phyloP scores from a whole-genome alignment of 2,113 vertebrate genomes.

The Cheilinus undulatus region DNA sequence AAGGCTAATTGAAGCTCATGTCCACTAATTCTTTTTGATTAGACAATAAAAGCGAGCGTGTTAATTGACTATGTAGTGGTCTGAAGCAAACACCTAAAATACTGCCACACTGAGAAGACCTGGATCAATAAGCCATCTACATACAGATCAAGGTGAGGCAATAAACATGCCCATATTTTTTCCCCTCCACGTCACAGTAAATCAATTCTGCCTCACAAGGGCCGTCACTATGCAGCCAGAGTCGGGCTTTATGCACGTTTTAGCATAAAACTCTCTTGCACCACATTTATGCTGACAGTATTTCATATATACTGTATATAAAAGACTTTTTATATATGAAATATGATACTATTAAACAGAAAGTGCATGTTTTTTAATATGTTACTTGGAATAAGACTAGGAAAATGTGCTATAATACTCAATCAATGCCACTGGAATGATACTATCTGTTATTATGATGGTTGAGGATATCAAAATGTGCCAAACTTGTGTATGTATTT shows the following conservation, averaged over 20 bases:
- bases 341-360: too few relatives aligned
- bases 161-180: slow-evolving; percentile 40
- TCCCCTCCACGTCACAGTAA: neutral
- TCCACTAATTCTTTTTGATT: slow-evolving; percentile 34
- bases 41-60: neutral
- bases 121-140: slow-evolving; percentile 54
- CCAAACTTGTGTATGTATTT: too few relatives aligned
- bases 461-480: too few relatives aligned
- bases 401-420: too few relatives aligned
- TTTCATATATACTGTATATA: neutral
- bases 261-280: neutral
- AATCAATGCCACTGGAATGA: too few relatives aligned
- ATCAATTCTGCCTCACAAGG: slow-evolving; percentile 5
- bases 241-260: neutral
- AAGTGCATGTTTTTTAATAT: too few relatives aligned
- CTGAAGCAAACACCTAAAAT: slow-evolving; percentile 20
- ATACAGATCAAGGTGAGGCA: slow-evolving; percentile 29
- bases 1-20: slow-evolving; percentile 3
- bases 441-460: too few relatives aligned
- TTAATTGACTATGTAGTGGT: neutral
- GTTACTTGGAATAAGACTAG: too few relatives aligned
- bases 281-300: neutral
- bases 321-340: neutral
- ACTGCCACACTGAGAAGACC: neutral
- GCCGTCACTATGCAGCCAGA: slow-evolving; percentile 1